Evolutionary conservation across 2,797 vertebrate genomes (phyloP), one percentile per base, ranked within the genome.

Genomic region (Psittacula echo): DNA sequence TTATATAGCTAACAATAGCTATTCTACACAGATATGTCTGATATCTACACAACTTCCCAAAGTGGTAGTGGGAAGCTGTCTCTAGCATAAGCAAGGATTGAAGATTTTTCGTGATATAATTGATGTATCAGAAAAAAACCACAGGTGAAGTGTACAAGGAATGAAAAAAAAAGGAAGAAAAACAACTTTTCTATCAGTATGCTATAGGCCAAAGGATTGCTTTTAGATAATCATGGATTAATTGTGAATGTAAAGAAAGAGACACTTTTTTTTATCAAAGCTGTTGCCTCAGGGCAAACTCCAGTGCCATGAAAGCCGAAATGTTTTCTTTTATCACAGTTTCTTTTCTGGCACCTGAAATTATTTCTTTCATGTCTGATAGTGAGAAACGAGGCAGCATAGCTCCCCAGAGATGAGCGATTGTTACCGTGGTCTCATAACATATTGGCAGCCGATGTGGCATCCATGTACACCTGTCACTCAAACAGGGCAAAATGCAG

Each of bases 351-450:
- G 98, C 98, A 98, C 98, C 98, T 98, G 98, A 98, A 98, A 98
- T 98, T 89, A 98, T 98, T 98, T 98, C 98, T 98, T 98, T 99
- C 98, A 98, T 98, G 98, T 98, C 97, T 98, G 98, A 98, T 95
- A 96, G 96, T 88, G 96, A 96, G 96, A 96, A 96, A 97, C 54
- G 94, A 95, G 96, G 97, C 95, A 87, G 87, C 95, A 89, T 47
- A 93, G 97, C 97, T 98, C 98, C 98, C 98, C 75, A 97, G 98
- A 98, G 99, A 98, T 97, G 76, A 96, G 70, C 62, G 93, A 98
- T 98, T 98, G 98, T 98, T 98, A 98, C 98, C 97, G 96, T 95
- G 97, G 98, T 98, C 97, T 98, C 98, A 94, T 89, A 98, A 98
- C 98, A 98, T 98, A 98, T 98, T 98, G 98, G 98, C 97, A 97